phyloP scores from a whole-genome alignment of 2,888 invertebrate genomes.

The Ornithoptera alexandrae region DNA sequence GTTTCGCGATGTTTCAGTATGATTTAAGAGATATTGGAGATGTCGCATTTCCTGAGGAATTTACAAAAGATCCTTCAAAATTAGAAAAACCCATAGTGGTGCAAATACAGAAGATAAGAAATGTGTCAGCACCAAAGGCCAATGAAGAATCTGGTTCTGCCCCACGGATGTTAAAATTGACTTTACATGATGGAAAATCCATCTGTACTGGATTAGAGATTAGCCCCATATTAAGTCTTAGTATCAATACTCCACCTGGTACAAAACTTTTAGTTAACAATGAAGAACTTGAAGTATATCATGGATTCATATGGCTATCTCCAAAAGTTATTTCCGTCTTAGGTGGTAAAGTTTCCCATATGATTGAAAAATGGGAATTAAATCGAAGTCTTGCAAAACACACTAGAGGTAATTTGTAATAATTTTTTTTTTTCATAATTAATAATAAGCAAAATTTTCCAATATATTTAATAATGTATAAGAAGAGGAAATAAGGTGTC shows the following conservation, averaged over 20 bases:
- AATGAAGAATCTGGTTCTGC: constrained; percentile 91
- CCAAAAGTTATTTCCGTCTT: constrained; percentile 84
- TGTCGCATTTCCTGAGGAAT: constrained; percentile 84
- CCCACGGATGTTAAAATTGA: constrained; percentile 90
- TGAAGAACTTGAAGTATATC: constrained; percentile 79
- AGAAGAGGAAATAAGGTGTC: too few relatives aligned
- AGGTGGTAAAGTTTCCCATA: constrained; percentile 90
- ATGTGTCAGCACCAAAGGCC: constrained; percentile 93
- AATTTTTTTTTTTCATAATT: neutral
- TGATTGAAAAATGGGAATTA: constrained; percentile 94
- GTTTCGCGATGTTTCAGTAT: constrained; percentile 70
- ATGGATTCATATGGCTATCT: constrained; percentile 86
- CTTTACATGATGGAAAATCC: constrained; percentile 91
- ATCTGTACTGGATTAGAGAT: constrained; percentile 89
- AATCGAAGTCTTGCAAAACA: constrained; percentile 83
- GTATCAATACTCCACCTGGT: constrained; percentile 93
- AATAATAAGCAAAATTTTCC: neutral
- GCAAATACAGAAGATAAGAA: constrained; percentile 93
- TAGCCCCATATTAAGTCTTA: constrained; percentile 84
- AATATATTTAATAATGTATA: neutral
- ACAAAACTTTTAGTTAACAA: constrained; percentile 84
- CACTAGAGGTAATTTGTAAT: constrained; percentile 69
- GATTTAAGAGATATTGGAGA: constrained; percentile 92
- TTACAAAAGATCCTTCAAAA: constrained; percentile 79
- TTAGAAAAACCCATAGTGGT: constrained; percentile 84